Base-by-base conservation (phyloP, 2,888 invertebrate genomes). In the Trilocha varians region DNA sequence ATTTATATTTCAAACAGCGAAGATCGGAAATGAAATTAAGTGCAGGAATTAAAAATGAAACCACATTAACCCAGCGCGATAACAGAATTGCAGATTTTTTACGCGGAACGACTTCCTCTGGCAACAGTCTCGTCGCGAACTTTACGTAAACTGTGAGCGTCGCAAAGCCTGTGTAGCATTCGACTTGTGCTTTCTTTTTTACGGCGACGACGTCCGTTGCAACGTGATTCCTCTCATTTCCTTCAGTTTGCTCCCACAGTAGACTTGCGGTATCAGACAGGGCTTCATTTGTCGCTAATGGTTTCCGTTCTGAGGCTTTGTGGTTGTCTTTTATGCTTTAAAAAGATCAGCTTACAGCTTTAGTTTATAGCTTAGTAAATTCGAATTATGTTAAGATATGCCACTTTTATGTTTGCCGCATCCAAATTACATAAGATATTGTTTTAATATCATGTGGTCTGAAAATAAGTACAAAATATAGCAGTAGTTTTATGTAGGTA, bases 151-250 rank as follows among this genome's bases (percentile, higher is more conserved):
- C 11, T 14, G 16, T 2, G 25, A 25, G 25, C 25, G 8, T 25
- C 25, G 25, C 25, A 33, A 39, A 34, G 39, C 44, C 36, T 25
- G 14, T 13, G 36, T n/a, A 36, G 37, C 16, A 13, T 32, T 25
- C 34, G 39, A 40, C 44, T 40, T 14, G 35, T 37, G 36, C 33
- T 44, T 36, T 39, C 38, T 38, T 42, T 42, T 45, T 45, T 39
- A 39, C 39, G 36, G 44, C 25, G 41, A 45, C 18, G 33, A 32
- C 44, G 39, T 45, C 44, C 44, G 44, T 32, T 37, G 41, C 17
- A 39, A 42, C 42, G 38, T 42, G 42, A 35, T 38, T 35, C 42
- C 25, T 32, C 38, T 42, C 42, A 39, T 42, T 42, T 42, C 42
- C 42, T 42, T 34, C 32, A 16, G 38, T 35, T 38, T 35, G 38